These are phyloP conservation scores for Premnoplex brunnescens DNA, from an alignment of 2,797 vertebrate species.

Conservation along the genomic window DNA sequence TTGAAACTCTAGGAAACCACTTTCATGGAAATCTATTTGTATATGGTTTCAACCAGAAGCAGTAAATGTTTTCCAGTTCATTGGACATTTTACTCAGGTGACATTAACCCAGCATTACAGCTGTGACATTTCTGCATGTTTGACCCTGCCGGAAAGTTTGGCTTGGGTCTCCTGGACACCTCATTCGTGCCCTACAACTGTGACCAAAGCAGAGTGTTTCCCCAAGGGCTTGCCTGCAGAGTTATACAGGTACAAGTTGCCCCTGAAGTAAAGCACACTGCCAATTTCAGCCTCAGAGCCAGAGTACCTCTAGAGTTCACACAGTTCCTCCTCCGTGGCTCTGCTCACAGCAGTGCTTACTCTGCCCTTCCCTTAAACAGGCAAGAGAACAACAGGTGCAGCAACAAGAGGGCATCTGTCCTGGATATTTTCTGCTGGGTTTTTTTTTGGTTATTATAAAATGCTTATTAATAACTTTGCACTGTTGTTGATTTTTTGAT, in stretches of 20 bases:
- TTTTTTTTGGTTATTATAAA: conserved; percentile 16
- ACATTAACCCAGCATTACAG: conserved; percentile 16
- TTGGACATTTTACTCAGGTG: conserved; percentile 1
- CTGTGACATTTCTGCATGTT: conserved; percentile 2
- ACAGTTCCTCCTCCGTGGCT: neutral
- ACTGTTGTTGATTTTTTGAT: neutral
- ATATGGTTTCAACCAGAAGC: conserved; percentile 18
- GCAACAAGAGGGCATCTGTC: conserved; percentile 15
- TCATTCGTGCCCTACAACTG: neutral
- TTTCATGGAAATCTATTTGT: conserved; percentile 56
- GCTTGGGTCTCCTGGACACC: neutral
- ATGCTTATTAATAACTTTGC: conserved; percentile 35
- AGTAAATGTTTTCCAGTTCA: conserved; percentile 42
- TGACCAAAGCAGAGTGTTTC: neutral
- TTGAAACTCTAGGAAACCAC: conserved; percentile 8
- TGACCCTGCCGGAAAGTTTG: neutral
- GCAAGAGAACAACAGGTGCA: conserved; percentile 55
- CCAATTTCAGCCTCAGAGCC: neutral
- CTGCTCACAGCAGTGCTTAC: neutral
- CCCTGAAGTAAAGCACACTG: neutral
- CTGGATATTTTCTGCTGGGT: neutral
- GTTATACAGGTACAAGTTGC: neutral
- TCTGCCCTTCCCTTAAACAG: conserved; percentile 49
- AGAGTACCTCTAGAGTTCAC: neutral
- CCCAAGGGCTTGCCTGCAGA: neutral